These are phyloP conservation scores for Edolisoma coerulescens DNA, from an alignment of 2,113 vertebrate species.

Conservation along the genomic window DNA sequence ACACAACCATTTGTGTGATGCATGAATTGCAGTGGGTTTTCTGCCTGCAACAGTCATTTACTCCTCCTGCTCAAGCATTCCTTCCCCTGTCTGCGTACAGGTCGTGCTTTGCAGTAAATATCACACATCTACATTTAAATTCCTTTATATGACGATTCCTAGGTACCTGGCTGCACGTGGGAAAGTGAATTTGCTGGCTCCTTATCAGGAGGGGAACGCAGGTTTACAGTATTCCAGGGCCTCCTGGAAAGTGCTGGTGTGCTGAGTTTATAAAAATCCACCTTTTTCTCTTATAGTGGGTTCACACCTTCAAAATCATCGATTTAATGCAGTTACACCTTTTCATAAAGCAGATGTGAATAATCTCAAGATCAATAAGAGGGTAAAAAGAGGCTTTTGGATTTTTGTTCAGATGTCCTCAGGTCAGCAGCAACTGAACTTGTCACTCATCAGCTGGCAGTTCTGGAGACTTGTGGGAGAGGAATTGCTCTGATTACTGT, in stretches of 20 bases:
- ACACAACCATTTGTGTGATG: conserved; percentile 66
- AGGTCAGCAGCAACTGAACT: background rate
- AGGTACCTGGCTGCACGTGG: background rate
- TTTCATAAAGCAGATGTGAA: background rate
- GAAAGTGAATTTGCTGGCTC: background rate
- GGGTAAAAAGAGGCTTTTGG: background rate
- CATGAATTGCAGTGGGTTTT: conserved; percentile 64
- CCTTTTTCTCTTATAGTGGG: background rate
- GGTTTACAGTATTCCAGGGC: background rate
- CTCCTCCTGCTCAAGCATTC: conserved; percentile 15
- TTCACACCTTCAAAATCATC: background rate
- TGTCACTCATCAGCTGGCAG: background rate
- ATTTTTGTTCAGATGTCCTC: background rate
- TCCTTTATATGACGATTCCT: background rate
- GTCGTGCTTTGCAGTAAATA: conserved; percentile 15
- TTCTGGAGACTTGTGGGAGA: background rate
- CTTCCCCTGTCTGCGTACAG: background rate
- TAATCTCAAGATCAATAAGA: background rate
- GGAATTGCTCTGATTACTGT: background rate
- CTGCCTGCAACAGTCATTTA: conserved; percentile 44
- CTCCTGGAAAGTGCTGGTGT: background rate
- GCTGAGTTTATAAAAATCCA: background rate
- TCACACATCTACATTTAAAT: conserved; percentile 23
- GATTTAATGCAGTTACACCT: background rate
- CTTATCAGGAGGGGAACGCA: background rate